phyloP scores from a whole-genome alignment of 2,113 vertebrate species.

The Tenrec ecaudatus region DNA sequence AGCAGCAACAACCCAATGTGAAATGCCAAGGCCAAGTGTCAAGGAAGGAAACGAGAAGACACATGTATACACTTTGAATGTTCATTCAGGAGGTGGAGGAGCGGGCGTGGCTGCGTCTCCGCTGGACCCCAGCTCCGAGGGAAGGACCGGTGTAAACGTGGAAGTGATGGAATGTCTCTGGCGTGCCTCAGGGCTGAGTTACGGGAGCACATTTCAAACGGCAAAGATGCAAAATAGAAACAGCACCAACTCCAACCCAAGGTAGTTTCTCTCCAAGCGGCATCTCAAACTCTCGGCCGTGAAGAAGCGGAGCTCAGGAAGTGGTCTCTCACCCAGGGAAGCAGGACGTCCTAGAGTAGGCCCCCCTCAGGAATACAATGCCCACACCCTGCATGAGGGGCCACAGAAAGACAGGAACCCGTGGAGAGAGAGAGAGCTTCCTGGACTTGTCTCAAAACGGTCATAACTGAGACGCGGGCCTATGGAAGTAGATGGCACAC shows the following conservation, averaged over 20 bases:
- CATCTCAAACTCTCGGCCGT: constrained; percentile 6
- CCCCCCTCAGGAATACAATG: too few relatives aligned
- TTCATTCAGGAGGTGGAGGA: constrained; percentile 22
- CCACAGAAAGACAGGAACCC: constrained; percentile 23
- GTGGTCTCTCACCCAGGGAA: background rate
- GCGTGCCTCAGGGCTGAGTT: background rate
- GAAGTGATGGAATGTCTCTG: background rate
- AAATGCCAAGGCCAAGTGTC: constrained; percentile 33
- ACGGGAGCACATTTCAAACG: constrained; percentile 8
- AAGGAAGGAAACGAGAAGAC: background rate
- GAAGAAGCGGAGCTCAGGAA: background rate
- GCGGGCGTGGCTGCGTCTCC: background rate
- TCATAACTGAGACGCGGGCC: background rate
- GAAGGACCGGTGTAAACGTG: background rate
- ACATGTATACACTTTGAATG: background rate
- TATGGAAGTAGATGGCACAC: background rate
- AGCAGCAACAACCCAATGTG: constrained; percentile 46
- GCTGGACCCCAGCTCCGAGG: background rate
- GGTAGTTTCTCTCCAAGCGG: constrained; percentile 30
- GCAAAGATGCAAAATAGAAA: constrained; percentile 15
- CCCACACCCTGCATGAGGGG: background rate
- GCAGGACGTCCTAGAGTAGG: background rate
- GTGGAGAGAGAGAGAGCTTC: background rate
- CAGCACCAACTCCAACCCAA: constrained; percentile 35
- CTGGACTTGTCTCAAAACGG: background rate